Base-by-base conservation (phyloP, 2,113 vertebrate genomes). In the Brachypteracias leptosomus region DNA sequence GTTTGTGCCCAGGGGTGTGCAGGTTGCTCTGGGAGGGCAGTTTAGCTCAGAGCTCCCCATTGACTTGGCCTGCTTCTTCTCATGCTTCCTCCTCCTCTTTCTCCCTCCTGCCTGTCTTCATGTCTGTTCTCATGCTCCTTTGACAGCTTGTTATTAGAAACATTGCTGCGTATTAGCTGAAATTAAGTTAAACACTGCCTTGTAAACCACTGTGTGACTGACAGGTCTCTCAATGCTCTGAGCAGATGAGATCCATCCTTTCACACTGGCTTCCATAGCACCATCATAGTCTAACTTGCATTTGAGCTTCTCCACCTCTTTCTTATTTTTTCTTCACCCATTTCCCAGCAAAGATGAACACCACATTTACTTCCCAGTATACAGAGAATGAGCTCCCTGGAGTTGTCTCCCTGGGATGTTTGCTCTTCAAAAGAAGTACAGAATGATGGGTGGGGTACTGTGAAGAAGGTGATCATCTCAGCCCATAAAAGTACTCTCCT, bases 121-220 rank as follows among this genome's bases (percentile, higher is more conserved):
- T 78, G 57, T 52, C 72, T 71, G 46, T 74, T 90, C 77, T 87
- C 49, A 10, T 82, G 68, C 58, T 92, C 58, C 89, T 88, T 87
- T 96, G 87, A 85, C 85, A 96, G 74, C 76, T 87, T 94, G 51
- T 95, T 96, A 88, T 87, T 91, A 90, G 78, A 94, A 96, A 88
- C 33, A 95, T 66, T 84, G 92, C 79, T 95, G 91, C 58, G 66
- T 75, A 90, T 95, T 97, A 97, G 65, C 62, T 93, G 94, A 76
- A 94, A 97, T 95, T 59, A 93, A 94, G 49, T 97, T 94, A 91
- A 92, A 89, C 28, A 29, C 12, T 83, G 54, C 36, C 85, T 91
- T 89, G 67, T 89, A 96, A 97, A 84, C 65, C n/a, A 11, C 1
- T 3, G 1, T 16, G 24, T 93, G 95, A 96, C 61, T 95, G 95